Evolutionary conservation across 2,888 invertebrate species (phyloP), one percentile per base, ranked within the genome.

Genomic region (Steinernema carpocapsae): DNA sequence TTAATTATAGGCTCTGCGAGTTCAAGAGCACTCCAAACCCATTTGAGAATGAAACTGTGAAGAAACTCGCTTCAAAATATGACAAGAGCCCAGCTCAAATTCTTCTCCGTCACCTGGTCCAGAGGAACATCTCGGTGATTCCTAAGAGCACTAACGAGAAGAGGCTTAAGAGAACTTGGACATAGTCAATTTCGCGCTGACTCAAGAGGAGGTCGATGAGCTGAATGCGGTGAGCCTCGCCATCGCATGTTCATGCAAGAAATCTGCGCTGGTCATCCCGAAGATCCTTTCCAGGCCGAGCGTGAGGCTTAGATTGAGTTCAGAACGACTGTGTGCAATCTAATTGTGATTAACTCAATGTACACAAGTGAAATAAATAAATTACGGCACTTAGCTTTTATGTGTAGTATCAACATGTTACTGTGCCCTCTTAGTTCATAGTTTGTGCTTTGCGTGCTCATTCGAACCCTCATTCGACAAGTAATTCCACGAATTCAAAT

Each of bases 51-150:
- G 73, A 73, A 24, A 76, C 79, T 14, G 75, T 84, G 17, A 72
- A 75, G 2, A 78, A 79, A 32, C 76, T 85, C 1, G 78, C 81
- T 17, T 74, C 80, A 45, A 84, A 83, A 70, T 78, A 85, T 74
- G 43, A 74, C 22, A 82, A 80, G 56, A 78, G 81, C 0, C 79
- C 81, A 4, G 83, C 81, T 0, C 78, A 80, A 75, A 75, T 82
- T n/a, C 72, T 74, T 4, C 75, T 82, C 12, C 78, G 79, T 10
- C 77, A 75, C 37, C 51, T 80, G n/a, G 64, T 80, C 32, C 83
- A 82, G 70, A 46, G 75, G 37, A 76, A 73, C 10, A 75, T 82
- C 51, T 48, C 51, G 19, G 78, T 83, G 10, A 82, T 83, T 42
- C 83, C 82, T 17, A 80, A 80, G 71, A 71, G 74, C 43, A 43